phyloP scores from a whole-genome alignment of 2,797 vertebrate genomes.

The Petrocephalus sullivani region DNA sequence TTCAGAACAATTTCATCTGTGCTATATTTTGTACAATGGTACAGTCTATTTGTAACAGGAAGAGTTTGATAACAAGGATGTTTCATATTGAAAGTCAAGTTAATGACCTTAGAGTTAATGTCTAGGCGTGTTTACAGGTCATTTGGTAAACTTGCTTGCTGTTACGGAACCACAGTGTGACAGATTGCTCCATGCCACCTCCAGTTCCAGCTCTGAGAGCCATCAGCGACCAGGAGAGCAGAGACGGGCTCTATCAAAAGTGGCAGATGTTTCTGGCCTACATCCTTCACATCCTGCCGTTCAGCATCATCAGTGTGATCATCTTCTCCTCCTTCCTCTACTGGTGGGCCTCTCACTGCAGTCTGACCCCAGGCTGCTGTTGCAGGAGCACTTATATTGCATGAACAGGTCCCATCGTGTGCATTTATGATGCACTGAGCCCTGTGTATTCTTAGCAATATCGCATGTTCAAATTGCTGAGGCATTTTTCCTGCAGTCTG shows the following conservation, averaged over 20 bases:
- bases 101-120: neutral
- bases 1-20: neutral
- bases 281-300: slow-evolving; percentile 81
- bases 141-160: neutral
- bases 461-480: neutral
- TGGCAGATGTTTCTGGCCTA: slow-evolving; percentile 96
- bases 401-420: neutral
- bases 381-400: neutral
- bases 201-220: slow-evolving; percentile 82
- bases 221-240: slow-evolving; percentile 86
- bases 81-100: neutral
- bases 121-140: neutral
- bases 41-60: neutral
- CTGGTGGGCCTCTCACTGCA: slow-evolving; percentile 67
- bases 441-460: neutral
- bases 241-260: slow-evolving; percentile 87
- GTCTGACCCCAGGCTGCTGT: neutral
- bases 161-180: neutral
- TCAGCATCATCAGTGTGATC: slow-evolving; percentile 76
- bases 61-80: neutral
- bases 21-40: neutral
- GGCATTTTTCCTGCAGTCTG: neutral
- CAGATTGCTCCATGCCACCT: neutral
- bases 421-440: neutral
- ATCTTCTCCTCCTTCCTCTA: slow-evolving; percentile 81